Evolutionary conservation across 2,888 invertebrate species (phyloP).

Genomic region (Orthonychiurus folsomi): DNA sequence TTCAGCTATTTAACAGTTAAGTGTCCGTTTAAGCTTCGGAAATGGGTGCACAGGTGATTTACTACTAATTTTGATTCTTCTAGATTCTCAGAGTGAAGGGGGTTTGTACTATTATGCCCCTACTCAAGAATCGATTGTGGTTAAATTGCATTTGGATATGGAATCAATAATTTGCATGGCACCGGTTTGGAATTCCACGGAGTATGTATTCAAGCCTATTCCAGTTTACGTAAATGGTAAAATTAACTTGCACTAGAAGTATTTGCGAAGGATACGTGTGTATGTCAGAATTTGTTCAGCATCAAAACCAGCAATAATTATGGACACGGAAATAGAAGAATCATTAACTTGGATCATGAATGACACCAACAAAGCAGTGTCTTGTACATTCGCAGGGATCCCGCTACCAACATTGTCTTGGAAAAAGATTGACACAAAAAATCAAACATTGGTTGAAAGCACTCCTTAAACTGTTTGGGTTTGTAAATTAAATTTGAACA

Average conservation of each 20-base stretch:
- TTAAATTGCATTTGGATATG: conserved; percentile 7
- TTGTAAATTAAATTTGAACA: too few relatives aligned
- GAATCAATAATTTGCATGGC: conserved; percentile 12
- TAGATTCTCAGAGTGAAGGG: neutral
- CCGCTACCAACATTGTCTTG: conserved; percentile 8
- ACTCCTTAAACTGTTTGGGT: too few relatives aligned
- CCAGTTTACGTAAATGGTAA: conserved; percentile 10
- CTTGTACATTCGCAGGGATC: neutral
- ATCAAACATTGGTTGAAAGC: too few relatives aligned
- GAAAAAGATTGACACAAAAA: neutral
- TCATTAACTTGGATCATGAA: conserved; percentile 8
- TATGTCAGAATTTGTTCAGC: too few relatives aligned
- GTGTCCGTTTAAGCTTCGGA: too few relatives aligned
- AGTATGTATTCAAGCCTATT: conserved; percentile 10
- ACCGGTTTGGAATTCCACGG: conserved; percentile 11
- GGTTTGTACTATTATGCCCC: neutral
- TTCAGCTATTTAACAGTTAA: conserved; percentile 3
- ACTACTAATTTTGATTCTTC: neutral
- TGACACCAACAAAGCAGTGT: conserved; percentile 3
- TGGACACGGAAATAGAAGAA: neutral
- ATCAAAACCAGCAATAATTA: neutral
- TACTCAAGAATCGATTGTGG: neutral
- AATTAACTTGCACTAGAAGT: neutral
- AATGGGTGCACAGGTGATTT: too few relatives aligned
- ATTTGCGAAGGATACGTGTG: neutral